A percentile compares a stretch with the other conserved stretches of the same genome.
Evolutionary conservation across 2,888 invertebrate species (phyloP).

Genomic region (Eupithecia exiguata): DNA sequence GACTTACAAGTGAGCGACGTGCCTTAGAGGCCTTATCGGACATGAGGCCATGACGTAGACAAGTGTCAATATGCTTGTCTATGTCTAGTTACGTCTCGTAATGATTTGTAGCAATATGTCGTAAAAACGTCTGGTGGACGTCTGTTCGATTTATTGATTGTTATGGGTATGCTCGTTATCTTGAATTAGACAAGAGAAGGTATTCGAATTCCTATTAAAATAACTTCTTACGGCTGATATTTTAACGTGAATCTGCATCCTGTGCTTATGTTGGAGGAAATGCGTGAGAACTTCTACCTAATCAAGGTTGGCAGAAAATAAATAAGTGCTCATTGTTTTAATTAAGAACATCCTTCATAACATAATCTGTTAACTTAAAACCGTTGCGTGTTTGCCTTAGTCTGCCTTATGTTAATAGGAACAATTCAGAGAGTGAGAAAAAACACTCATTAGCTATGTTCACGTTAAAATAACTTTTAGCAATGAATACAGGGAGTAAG

Average conservation of each 20-base stretch:
- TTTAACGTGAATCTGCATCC: slow-evolving; percentile 3
- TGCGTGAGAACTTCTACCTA: not conserved
- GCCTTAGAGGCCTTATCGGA: not conserved
- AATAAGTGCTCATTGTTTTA: not conserved
- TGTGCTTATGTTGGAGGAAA: not conserved
- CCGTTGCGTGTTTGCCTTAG: too few species aligned
- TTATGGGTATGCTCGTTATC: slow-evolving; percentile 52
- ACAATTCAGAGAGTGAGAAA: too few species aligned
- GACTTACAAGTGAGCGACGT: not conserved
- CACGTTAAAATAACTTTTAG: too few species aligned
- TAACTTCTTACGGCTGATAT: slow-evolving; percentile 15
- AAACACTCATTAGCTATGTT: too few species aligned
- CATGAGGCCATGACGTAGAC: slow-evolving; percentile 27
- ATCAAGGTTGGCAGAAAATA: not conserved
- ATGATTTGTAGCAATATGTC: slow-evolving; percentile 72
- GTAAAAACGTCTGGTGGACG: slow-evolving; percentile 71
- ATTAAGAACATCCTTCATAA: not conserved
- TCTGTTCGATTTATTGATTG: slow-evolving; percentile 65
- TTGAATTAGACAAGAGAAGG: slow-evolving; percentile 34
- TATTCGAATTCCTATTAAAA: slow-evolving; percentile 26
- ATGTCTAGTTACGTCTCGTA: slow-evolving; percentile 64
- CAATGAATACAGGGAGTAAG: too few species aligned
- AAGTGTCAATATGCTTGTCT: slow-evolving; percentile 53
- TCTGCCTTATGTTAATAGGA: too few species aligned
- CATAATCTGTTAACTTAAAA: too few species aligned